Base-by-base conservation (phyloP, 2,888 invertebrate species). In the Eudasyphora cyanicolor region DNA sequence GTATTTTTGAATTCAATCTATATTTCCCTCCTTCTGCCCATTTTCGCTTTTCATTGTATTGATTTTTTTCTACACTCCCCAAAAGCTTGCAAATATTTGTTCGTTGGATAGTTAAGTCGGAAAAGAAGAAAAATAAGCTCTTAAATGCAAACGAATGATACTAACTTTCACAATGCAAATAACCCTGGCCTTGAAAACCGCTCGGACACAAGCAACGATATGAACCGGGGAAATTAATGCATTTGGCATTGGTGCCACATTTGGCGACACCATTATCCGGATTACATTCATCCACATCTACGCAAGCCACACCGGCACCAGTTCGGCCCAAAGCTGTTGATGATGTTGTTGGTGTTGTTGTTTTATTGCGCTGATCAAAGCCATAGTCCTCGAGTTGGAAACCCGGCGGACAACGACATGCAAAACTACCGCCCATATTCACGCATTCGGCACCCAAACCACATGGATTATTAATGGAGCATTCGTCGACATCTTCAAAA, bases 141-240 rank as follows among this genome's bases (percentile, higher is more conserved):
- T 57, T n/a, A 45, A 51, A 75, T 54, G 57, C 57, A 49, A 76
- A 71, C n/a, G 29, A 60, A 71, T 51, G 93, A 95, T 95, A 91
- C 91, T 91, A 94, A 96, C 96, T 96, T 95, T 95, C 95, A 93
- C 96, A 96, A 88, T 94, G 94, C 86, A 94, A 94, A 89, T 95
- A 94, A 88, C 96, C 95, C 91, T 95, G 95, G 89, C 96, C 96
- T 87, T 94, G 93, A 93, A 95, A 96, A 86, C 96, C 96, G 87
- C 94, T 94, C 35, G 95, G 95, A 91, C 96, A 96, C 85, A 95
- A 93, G 92, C 96, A 96, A 90, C 95, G 95, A 93, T 94, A 96
- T 78, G 95, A 95, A 87, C 97, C 97, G n/a, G 95, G 95, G 74
- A 95, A 94, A 92, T 97, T 97, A 92, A 95, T 94, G 93, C 97